Evolutionary conservation across 2,797 vertebrate genomes (phyloP).

Genomic region (Iguana delicatissima): DNA sequence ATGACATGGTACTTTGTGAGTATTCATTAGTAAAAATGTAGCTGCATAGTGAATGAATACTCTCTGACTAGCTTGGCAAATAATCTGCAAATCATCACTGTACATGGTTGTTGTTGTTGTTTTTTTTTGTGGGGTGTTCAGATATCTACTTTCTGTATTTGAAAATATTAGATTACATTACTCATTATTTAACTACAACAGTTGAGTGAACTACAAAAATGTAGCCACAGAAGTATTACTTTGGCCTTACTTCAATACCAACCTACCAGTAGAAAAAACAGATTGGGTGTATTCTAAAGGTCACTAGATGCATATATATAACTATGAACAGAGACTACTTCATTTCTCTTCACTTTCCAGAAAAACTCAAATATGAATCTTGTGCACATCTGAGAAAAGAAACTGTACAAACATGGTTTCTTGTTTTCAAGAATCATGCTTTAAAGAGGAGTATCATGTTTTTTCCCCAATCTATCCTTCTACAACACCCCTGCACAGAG

Average conservation of each 20-base stretch:
- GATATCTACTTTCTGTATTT: conserved; percentile 13
- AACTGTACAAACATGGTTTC: neutral
- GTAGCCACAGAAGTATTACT: neutral
- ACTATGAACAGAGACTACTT: neutral
- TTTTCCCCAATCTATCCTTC: neutral
- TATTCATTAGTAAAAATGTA: conserved; percentile 1
- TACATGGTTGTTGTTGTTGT: too few relatives aligned
- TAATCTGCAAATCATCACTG: neutral
- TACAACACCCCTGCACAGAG: too few relatives aligned
- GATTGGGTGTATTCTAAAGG: neutral
- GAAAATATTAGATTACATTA: neutral
- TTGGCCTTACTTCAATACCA: conserved; percentile 12
- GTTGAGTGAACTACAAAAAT: neutral
- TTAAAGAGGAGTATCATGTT: neutral
- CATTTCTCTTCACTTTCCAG: neutral
- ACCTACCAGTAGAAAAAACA: neutral
- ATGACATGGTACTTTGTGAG: conserved; percentile 1
- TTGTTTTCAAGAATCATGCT: neutral
- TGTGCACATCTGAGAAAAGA: neutral
- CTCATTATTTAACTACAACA: neutral
- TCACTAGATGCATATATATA: conserved; percentile 8
- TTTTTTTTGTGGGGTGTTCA: neutral
- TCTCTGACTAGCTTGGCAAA: neutral
- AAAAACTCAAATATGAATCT: neutral
- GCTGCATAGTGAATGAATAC: neutral